Evolutionary conservation across 2,888 invertebrate species (phyloP), one percentile per base, ranked within the genome.

Genomic region (Abrostola triplasia): DNA sequence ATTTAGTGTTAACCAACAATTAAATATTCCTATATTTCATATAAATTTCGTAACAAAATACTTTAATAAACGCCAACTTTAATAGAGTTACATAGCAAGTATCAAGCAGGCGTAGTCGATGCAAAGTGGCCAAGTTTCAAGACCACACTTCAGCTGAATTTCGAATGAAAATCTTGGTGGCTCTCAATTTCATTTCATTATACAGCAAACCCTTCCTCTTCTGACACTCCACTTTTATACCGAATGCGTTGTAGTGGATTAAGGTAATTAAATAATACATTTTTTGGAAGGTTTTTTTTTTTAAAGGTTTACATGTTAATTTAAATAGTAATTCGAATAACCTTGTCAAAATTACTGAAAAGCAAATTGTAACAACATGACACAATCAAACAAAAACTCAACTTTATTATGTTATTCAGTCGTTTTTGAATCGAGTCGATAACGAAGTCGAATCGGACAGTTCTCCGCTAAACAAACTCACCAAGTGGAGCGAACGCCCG

Each of bases 391-490:
- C 24, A 24, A 24, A 24, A 24, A 24, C 24, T 24, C 24, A 6
- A 6, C 12, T 5, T 6, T 7, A 12, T 12, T n/a, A 12, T 42
- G 8, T 9, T 24, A 47, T 47, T 13, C 44, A 24, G 11, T n/a
- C 11, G 44, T 47, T 13, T 47, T 47, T 47, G 44, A 13, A 9
- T 47, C 13, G 13, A 40, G 44, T 55, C 56, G 44, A 56, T 47
- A 47, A 59, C 48, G 41, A 67, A 65, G 36, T 44, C 36, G 53
- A 59, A 59, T 60, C 59, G 51, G 49, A 36, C 62, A 64, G 53
- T 49, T 51, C 13, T 24, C 50, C 24, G 53, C 68, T 67, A 58
- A 64, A 71, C 71, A 78, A 80, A 80, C 70, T 64, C 65, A 42
- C 38, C 59, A 65, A 73, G 72, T 56, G 58, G 40, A 66, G 68